These are phyloP conservation scores for Furnarius figulus DNA, from an alignment of 2,113 vertebrate species.

Conservation along the genomic window DNA sequence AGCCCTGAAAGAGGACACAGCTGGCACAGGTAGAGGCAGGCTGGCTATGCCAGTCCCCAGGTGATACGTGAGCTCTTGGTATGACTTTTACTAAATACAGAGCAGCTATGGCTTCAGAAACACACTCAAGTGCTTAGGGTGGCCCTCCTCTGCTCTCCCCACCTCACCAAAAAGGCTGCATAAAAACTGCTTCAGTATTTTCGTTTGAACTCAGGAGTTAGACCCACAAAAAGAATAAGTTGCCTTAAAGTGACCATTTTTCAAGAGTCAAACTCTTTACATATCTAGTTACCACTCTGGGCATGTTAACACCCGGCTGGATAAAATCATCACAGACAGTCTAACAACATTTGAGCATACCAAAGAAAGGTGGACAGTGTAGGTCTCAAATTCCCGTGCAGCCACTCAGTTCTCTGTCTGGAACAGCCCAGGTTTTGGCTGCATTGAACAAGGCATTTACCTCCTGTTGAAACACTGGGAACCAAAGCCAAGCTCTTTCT, in stretches of 20 bases:
- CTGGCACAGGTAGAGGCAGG: background rate
- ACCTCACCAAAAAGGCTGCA: background rate
- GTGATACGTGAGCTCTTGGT: background rate
- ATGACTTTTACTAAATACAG: background rate
- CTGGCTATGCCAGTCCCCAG: background rate
- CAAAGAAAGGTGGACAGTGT: background rate
- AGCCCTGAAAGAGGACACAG: fast-evolving
- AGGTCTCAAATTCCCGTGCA: background rate
- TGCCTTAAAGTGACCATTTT: background rate
- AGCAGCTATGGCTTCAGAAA: background rate
- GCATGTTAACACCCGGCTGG: background rate
- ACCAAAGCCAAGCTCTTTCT: background rate
- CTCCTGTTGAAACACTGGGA: background rate
- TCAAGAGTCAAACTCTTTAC: background rate
- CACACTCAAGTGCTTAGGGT: background rate
- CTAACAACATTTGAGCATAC: background rate
- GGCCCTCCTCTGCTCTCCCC: background rate
- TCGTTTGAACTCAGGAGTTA: background rate
- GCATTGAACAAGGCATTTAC: background rate
- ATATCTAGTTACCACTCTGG: background rate
- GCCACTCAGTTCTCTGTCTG: fast-evolving
- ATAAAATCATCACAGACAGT: background rate
- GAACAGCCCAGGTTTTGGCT: background rate
- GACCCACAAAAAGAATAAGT: background rate
- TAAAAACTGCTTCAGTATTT: background rate